Evolutionary conservation across 2,888 invertebrate genomes (phyloP).

Genomic region (Calliopum simillimum): DNA sequence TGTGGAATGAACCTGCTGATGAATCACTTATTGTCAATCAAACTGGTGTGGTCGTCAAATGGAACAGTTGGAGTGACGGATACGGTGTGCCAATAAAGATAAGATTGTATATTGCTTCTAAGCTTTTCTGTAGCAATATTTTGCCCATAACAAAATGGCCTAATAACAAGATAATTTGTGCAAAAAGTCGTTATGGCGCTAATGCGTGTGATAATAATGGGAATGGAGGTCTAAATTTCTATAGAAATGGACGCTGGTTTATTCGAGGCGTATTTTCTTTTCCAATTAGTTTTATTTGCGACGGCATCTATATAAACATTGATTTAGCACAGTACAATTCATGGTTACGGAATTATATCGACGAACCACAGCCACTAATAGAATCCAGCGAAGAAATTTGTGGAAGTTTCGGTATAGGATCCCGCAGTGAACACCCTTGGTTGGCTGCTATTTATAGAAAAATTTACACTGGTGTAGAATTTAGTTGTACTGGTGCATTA

Average conservation of each 20-base stretch:
- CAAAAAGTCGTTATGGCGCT: conserved; percentile 59
- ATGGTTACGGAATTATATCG: conserved; percentile 66
- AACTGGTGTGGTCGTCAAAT: conserved; percentile 70
- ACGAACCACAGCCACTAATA: too few relatives aligned
- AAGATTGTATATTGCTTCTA: conserved; percentile 68
- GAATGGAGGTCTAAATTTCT: conserved; percentile 71
- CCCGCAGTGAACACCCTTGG: too few relatives aligned
- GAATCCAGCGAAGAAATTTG: too few relatives aligned
- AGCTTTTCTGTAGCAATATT: too few relatives aligned
- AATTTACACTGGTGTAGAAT: too few relatives aligned
- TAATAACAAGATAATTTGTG: conserved; percentile 64
- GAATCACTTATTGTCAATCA: conserved; percentile 61
- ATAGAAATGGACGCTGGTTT: conserved; percentile 64
- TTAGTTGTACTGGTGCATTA: too few relatives aligned
- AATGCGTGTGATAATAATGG: conserved; percentile 70
- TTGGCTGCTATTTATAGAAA: too few relatives aligned
- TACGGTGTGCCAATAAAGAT: conserved; percentile 31
- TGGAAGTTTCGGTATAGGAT: too few relatives aligned
- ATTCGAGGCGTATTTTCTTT: conserved; percentile 68
- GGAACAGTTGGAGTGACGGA: conserved; percentile 67
- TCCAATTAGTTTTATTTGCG: conserved; percentile 58
- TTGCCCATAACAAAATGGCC: too few relatives aligned
- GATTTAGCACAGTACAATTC: conserved; percentile 71
- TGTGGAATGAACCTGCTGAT: conserved; percentile 60
- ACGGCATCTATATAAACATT: conserved; percentile 75